These are phyloP conservation scores for Pasiphila rectangulata DNA, from an alignment of 2,888 invertebrate species.

Conservation along the genomic window DNA sequence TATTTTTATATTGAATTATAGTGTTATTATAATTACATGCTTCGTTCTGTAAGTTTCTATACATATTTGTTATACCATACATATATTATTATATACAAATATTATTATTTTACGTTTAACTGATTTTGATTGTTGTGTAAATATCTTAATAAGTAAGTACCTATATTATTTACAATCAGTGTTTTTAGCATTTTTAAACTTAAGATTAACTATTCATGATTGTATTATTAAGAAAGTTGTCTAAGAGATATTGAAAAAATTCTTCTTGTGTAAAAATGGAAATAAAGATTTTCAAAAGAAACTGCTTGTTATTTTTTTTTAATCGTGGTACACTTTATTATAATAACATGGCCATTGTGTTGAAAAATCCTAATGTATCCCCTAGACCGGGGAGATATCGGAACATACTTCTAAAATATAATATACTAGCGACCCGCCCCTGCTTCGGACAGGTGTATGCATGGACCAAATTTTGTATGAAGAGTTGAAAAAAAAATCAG, in stretches of 20 bases:
- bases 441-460: no score
- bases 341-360: no score
- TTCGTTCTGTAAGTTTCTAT: slow-evolving; percentile 40
- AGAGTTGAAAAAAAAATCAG: no score
- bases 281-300: slow-evolving; percentile 65
- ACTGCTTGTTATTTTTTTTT: slow-evolving; percentile 6
- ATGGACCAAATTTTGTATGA: no score
- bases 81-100: slow-evolving; percentile 40
- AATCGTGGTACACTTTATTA: neutral
- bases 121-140: slow-evolving; percentile 72
- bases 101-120: slow-evolving; percentile 59
- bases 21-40: no score
- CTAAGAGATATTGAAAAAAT: slow-evolving; percentile 62
- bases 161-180: slow-evolving; percentile 62
- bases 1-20: slow-evolving; percentile 36
- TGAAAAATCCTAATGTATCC: no score
- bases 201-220: slow-evolving; percentile 48
- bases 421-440: no score
- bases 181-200: slow-evolving; percentile 53
- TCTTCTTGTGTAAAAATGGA: slow-evolving; percentile 71
- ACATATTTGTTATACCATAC: slow-evolving; percentile 56
- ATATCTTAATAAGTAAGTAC: slow-evolving; percentile 68
- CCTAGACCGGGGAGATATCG: no score
- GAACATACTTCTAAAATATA: no score
- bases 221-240: slow-evolving; percentile 58